phyloP scores from a whole-genome alignment of 2,888 invertebrate species.

The Napeogenes inachia region DNA sequence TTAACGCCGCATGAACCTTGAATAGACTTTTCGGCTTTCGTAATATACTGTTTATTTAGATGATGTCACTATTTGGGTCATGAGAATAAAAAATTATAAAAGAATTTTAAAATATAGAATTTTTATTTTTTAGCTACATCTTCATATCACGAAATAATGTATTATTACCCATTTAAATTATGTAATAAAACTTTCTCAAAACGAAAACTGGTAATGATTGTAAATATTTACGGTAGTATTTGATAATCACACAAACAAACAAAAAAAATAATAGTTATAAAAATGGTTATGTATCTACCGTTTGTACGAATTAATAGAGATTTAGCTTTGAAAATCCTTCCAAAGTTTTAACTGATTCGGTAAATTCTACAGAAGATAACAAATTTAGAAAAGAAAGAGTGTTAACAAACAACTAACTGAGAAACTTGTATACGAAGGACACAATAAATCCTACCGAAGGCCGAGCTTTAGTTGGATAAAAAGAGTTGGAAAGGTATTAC shows the following conservation, averaged over 20 bases:
- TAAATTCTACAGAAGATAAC: conserved; percentile 21
- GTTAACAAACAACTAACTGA: conserved; percentile 36
- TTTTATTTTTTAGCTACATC: too few species aligned
- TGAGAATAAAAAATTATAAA: neutral
- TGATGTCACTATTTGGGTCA: conserved; percentile 19
- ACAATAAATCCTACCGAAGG: conserved; percentile 42
- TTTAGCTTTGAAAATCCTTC: conserved; percentile 9
- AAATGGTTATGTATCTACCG: too few species aligned
- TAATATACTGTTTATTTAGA: conserved; percentile 25
- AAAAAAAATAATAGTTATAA: too few species aligned
- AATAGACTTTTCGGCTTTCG: conserved; percentile 36
- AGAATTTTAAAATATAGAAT: neutral
- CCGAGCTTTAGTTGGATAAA: conserved; percentile 34
- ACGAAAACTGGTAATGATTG: too few species aligned
- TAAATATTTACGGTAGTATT: too few species aligned
- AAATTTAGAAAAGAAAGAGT: conserved; percentile 26
- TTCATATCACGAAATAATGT: too few species aligned
- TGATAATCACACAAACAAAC: too few species aligned
- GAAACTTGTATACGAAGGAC: conserved; percentile 33
- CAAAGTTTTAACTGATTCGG: conserved; percentile 23
- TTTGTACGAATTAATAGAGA: neutral
- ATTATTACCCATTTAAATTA: too few species aligned
- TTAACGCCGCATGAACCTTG: conserved; percentile 40
- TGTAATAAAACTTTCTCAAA: too few species aligned
- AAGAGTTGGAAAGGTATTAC: conserved; percentile 32